These are phyloP conservation scores for Chrysogorgia sp. DNA, from an alignment of 92 coral and sea anemone genomes.

Conservation along the genomic window DNA sequence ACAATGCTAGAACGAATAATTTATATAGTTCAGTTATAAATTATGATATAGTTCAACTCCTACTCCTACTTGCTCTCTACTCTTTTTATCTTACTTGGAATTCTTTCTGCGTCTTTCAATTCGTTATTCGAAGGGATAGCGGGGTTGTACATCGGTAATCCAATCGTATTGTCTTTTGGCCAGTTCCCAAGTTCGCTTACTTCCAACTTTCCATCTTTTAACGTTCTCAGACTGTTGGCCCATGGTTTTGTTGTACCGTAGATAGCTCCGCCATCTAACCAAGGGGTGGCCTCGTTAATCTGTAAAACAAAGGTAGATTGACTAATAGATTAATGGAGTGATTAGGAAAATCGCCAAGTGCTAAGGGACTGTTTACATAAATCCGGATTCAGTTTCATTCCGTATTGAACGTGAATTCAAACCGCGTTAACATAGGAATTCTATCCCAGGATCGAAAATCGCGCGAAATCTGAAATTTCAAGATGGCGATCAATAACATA, in stretches of 20 bases:
- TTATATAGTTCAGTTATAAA: neutral
- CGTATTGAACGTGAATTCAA: too few relatives aligned
- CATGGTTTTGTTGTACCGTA: slow-evolving; percentile 28
- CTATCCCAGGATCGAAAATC: too few relatives aligned
- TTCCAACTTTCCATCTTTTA: slow-evolving; percentile 17
- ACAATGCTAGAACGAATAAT: neutral
- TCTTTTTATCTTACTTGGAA: slow-evolving; percentile 11
- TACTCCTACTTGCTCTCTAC: neutral
- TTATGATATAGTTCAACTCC: too few relatives aligned
- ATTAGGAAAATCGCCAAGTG: too few relatives aligned
- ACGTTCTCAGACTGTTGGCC: slow-evolving; percentile 20
- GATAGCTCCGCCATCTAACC: slow-evolving; percentile 34
- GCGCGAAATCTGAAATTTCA: too few relatives aligned
- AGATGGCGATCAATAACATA: too few relatives aligned
- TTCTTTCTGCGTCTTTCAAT: slow-evolving; percentile 19
- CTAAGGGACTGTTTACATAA: too few relatives aligned
- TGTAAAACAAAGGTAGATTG: neutral
- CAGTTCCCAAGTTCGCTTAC: slow-evolving; percentile 17
- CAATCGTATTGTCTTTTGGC: slow-evolving; percentile 29
- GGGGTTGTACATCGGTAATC: slow-evolving; percentile 30
- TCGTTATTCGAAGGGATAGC: slow-evolving; percentile 26
- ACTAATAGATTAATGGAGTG: too few relatives aligned
- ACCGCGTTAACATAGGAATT: too few relatives aligned
- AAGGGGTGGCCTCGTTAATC: slow-evolving; percentile 36
- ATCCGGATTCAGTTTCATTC: too few relatives aligned